Percentiles rank a stretch among this genome's conserved stretches.
Conservation (phyloP, 2,888 invertebrate species). For the Ctenicera cuprea region DNA sequence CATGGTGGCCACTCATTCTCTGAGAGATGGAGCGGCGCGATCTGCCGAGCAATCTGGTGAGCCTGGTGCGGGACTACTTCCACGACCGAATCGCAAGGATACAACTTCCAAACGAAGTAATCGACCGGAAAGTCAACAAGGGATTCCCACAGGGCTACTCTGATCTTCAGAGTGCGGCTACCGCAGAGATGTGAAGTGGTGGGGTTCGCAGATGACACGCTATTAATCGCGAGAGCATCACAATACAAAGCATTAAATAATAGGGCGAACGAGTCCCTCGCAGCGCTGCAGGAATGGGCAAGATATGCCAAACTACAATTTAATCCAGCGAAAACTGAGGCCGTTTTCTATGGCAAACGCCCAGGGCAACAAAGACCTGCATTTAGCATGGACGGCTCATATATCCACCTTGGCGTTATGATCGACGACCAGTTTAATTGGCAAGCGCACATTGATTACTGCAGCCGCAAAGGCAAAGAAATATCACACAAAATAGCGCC, state of each 20-base stretch:
- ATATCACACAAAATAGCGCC: conserved; percentile 14
- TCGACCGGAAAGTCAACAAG: neutral
- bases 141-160: conserved; percentile 2
- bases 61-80: neutral
- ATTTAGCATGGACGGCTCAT: neutral
- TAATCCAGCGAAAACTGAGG: neutral
- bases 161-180: neutral
- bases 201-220: conserved; percentile 10
- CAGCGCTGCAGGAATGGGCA: neutral
- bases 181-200: neutral
- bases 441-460: neutral
- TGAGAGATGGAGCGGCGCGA: neutral
- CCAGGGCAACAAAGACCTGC: conserved; percentile 4
- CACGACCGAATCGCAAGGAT: neutral
- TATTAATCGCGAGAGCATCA: neutral
- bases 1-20: conserved; percentile 2
- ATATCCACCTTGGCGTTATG: neutral
- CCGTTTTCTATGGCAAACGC: neutral
- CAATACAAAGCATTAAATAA: neutral
- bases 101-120: neutral
- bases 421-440: neutral
- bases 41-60: neutral
- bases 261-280: neutral
- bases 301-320: neutral
- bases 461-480: neutral